Evolutionary conservation across 2,888 invertebrate genomes (phyloP).

Genomic region (Thymelicus lineola): DNA sequence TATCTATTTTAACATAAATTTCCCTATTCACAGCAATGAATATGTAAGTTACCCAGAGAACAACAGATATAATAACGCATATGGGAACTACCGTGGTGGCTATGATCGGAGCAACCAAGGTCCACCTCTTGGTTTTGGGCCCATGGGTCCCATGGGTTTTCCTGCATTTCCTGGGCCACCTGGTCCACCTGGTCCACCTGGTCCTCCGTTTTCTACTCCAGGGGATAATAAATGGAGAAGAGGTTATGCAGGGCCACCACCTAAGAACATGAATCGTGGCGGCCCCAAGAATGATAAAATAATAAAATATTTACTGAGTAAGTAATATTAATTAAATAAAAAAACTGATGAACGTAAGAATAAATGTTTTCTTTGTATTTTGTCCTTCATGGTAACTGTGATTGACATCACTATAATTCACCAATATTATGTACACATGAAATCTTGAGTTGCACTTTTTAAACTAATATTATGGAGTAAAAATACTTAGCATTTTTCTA

Average conservation of each 20-base stretch:
- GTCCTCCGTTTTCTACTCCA: slow-evolving; percentile 4
- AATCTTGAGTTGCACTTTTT: no score
- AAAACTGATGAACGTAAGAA: no score
- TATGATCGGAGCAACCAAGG: slow-evolving; percentile 54
- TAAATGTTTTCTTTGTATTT: no score
- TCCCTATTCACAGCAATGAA: neutral
- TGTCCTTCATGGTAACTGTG: no score
- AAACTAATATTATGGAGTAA: no score
- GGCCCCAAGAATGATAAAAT: slow-evolving; percentile 43
- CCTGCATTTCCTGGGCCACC: slow-evolving; percentile 30
- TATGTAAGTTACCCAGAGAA: slow-evolving; percentile 48
- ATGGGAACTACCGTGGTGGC: slow-evolving; percentile 64
- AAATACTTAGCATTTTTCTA: no score
- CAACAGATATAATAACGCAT: slow-evolving; percentile 61
- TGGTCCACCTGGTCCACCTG: slow-evolving; percentile 39
- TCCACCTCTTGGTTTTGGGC: slow-evolving; percentile 46
- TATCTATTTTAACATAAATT: no score
- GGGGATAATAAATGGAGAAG: slow-evolving; percentile 1
- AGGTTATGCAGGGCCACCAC: slow-evolving; percentile 3
- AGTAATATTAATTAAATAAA: slow-evolving; percentile 44
- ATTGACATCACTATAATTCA: no score
- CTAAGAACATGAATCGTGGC: slow-evolving; percentile 46
- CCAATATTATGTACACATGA: no score
- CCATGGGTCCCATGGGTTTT: slow-evolving; percentile 41
- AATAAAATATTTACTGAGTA: slow-evolving; percentile 58